These are phyloP conservation scores for Epicauta chinensis DNA, from an alignment of 1,140 invertebrate genomes.

Conservation along the genomic window DNA sequence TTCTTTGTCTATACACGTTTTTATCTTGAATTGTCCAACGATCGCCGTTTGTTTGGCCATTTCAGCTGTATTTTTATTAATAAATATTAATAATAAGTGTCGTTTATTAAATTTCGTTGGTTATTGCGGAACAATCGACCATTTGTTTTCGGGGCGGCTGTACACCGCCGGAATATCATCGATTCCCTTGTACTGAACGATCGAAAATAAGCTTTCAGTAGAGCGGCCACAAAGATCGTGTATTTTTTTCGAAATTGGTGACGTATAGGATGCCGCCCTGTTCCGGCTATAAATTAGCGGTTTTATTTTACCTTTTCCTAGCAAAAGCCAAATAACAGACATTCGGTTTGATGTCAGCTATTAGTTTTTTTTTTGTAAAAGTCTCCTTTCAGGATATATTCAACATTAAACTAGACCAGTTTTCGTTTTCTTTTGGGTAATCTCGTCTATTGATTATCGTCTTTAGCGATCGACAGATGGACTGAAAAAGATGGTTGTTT, in stretches of 20 bases:
- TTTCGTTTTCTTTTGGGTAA: slow-evolving; percentile 1
- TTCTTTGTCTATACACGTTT: slow-evolving; percentile 3
- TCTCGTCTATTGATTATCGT: slow-evolving; percentile 17
- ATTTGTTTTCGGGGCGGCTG: not conserved
- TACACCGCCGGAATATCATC: not conserved
- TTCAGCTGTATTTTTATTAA: no score
- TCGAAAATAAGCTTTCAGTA: no score
- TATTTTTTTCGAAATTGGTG: no score
- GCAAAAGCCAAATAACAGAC: slow-evolving; percentile 14
- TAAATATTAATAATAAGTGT: no score
- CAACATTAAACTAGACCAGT: slow-evolving; percentile 2
- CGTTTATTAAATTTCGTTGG: no score
- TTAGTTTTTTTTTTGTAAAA: no score
- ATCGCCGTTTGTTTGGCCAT: not conserved
- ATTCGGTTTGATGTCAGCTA: not conserved
- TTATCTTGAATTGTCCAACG: slow-evolving; percentile 7
- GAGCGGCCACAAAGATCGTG: no score
- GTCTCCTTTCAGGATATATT: slow-evolving; percentile 3
- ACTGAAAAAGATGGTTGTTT: slow-evolving; percentile 3
- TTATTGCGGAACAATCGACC: no score
- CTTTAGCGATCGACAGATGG: slow-evolving; percentile 13
- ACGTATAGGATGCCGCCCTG: slow-evolving; percentile 19
- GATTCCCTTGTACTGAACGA: not conserved
- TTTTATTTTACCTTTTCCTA: slow-evolving; percentile 20
- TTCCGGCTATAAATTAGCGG: slow-evolving; percentile 22